Percentiles rank a stretch among this genome's conserved stretches.
Conservation (phyloP, 2,113 vertebrate genomes). For the Seriola rivoliana region DNA sequence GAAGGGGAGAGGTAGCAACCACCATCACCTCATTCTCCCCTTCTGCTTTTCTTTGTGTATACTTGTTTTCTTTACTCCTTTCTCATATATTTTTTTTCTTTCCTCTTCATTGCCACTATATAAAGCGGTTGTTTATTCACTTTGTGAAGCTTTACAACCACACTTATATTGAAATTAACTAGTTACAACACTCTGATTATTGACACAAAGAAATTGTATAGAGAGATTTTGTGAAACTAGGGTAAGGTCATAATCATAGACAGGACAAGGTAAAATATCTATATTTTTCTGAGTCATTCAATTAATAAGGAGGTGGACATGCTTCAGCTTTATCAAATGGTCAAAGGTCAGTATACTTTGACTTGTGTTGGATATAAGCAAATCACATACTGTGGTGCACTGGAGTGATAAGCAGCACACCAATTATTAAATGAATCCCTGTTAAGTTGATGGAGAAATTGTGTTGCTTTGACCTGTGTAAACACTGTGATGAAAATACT, state of each 20-base stretch:
- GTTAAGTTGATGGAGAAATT: neutral
- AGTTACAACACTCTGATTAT: neutral
- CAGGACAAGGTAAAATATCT: neutral
- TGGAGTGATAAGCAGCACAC: neutral
- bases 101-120: neutral
- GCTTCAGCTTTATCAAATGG: neutral
- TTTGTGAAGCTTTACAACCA: neutral
- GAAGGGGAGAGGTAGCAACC: conserved; percentile 31
- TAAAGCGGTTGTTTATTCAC: neutral
- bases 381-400: conserved; percentile 3
- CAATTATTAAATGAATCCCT: neutral
- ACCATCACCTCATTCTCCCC: conserved; percentile 29
- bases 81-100: neutral
- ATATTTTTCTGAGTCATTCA: neutral
- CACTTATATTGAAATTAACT: neutral
- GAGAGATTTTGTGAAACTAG: neutral
- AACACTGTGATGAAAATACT: conserved; percentile 19
- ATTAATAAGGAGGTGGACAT: neutral
- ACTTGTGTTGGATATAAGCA: neutral
- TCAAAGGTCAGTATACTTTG: conserved; percentile 18
- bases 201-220: neutral
- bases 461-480: conserved; percentile 22
- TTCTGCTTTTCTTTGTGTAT: conserved; percentile 16
- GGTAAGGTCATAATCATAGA: neutral
- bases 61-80: conserved; percentile 1